Base-by-base conservation (phyloP, 2,797 vertebrate genomes). In the Nannoperca obscura region DNA sequence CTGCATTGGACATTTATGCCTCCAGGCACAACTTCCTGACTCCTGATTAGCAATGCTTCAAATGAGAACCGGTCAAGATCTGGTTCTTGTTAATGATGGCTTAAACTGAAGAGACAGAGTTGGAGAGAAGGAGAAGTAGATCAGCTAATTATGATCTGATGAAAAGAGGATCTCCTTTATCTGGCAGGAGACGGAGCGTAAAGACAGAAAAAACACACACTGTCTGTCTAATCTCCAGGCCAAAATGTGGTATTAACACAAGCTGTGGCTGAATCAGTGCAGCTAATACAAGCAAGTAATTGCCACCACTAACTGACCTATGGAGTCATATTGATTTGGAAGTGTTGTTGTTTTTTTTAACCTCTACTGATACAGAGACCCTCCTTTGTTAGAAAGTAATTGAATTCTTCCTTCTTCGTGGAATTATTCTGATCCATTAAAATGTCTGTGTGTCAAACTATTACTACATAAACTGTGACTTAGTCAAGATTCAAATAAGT, bases 321-420 rank as follows among this genome's bases (percentile, higher is more conserved):
- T 66, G 44, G 78, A 86, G 68, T 69, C 50, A 66, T 84, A 91
- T 76, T 73, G 83, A 93, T 87, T 82, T 78, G 42, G 22, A 72
- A 38, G 44, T 57, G 72, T 65, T 70, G 66, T 61, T 71, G 50
- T 8, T 69, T 36, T 68, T 53, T 53, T 75, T 63, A 47, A 55
- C 6, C 36, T 24, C n/a, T 17, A 10, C 49, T 65, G 69, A 81
- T 73, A 27, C 42, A 80, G 12, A 71, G 32, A 40, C 24, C 12
- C 44, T 79, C 60, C 76, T 85, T 81, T 87, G 62, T 77, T 55
- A 3, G 40, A 67, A 22, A 66, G n/a, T 74, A 86, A 85, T 78
- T 82, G 53, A 85, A 71, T 73, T 73, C 30, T 70, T 30, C 24
- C 17, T 20, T 63, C 19, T 22, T 46, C 54, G 42, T 10, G 0